Percentiles rank a stretch among this genome's conserved stretches.
These are phyloP conservation scores for Pyrrhia umbra DNA, from an alignment of 2,888 invertebrate species.

Conservation along the genomic window DNA sequence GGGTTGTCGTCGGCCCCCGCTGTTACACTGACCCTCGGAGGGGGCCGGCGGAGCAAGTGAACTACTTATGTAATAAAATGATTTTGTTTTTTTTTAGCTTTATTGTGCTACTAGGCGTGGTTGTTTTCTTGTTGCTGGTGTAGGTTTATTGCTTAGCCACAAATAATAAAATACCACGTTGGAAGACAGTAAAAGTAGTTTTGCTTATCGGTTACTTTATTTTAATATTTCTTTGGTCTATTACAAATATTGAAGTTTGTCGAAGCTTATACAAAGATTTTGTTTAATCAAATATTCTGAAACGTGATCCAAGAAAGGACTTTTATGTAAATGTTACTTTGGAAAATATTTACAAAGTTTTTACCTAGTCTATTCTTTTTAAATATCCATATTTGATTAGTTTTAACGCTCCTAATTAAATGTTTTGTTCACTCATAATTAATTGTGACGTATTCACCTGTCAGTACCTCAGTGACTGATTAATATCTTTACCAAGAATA, in stretches of 20 bases:
- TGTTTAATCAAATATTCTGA: too few species aligned
- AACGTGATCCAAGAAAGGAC: too few species aligned
- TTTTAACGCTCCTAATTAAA: too few species aligned
- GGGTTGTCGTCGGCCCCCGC: constrained; percentile 86
- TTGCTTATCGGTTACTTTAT: too few species aligned
- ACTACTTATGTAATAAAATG: constrained; percentile 51
- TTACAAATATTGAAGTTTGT: too few species aligned
- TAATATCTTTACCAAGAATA: neutral
- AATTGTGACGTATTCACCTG: too few species aligned
- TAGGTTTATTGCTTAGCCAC: neutral
- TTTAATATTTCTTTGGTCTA: too few species aligned
- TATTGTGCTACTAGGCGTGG: constrained; percentile 5
- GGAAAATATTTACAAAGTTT: too few species aligned
- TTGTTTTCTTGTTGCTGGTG: neutral
- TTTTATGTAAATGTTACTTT: too few species aligned
- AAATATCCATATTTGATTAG: too few species aligned
- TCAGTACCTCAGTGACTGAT: neutral
- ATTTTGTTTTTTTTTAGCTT: constrained; percentile 32
- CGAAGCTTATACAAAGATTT: too few species aligned
- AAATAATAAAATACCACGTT: neutral
- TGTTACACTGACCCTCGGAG: constrained; percentile 82
- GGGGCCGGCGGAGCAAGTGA: constrained; percentile 73
- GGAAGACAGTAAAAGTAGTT: neutral
- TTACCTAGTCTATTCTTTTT: too few species aligned
- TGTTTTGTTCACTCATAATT: neutral